A percentile compares a stretch with the other conserved stretches of the same genome.
These are phyloP conservation scores for Drosophila triauraria DNA, from an alignment of 1,140 invertebrate genomes.

Conservation along the genomic window DNA sequence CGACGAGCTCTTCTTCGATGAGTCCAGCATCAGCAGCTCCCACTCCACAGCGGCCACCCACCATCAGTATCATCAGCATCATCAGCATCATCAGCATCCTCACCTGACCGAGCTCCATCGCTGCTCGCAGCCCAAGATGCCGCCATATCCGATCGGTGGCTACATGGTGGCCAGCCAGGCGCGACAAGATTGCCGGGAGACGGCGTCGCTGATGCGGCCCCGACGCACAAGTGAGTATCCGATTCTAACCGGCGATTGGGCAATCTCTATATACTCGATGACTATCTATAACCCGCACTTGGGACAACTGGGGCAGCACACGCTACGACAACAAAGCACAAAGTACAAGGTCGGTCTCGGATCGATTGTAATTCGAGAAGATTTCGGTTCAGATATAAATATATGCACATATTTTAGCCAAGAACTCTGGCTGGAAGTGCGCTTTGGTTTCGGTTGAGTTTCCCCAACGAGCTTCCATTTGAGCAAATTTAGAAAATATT, in stretches of 20 bases:
- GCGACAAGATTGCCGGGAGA: slow-evolving; percentile 43
- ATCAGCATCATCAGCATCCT: slow-evolving; percentile 32
- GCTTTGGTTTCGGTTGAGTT: slow-evolving; percentile 3
- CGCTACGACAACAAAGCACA: slow-evolving; percentile 44
- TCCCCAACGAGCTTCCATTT: background rate
- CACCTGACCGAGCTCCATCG: slow-evolving; percentile 66
- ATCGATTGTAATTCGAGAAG: slow-evolving; percentile 18
- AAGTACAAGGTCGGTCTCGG: slow-evolving; percentile 36
- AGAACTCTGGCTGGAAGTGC: background rate
- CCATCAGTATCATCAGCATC: slow-evolving; percentile 27
- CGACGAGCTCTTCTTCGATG: slow-evolving; percentile 80
- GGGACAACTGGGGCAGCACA: slow-evolving; percentile 21
- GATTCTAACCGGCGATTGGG: slow-evolving; percentile 17
- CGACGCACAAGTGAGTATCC: slow-evolving; percentile 84
- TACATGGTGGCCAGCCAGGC: slow-evolving; percentile 69
- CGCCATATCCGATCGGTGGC: slow-evolving; percentile 80
- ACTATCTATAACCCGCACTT: slow-evolving; percentile 29
- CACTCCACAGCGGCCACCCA: slow-evolving; percentile 54
- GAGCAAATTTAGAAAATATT: too few species aligned
- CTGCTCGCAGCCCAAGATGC: slow-evolving; percentile 83
- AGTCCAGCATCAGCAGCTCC: slow-evolving; percentile 67
- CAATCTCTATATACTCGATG: slow-evolving; percentile 23
- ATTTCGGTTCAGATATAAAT: background rate
- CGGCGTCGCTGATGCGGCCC: slow-evolving; percentile 56
- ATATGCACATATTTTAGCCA: slow-evolving; percentile 4